These are phyloP conservation scores for Periophthalmodon schlosseri DNA, from an alignment of 2,113 vertebrate species.

Conservation along the genomic window DNA sequence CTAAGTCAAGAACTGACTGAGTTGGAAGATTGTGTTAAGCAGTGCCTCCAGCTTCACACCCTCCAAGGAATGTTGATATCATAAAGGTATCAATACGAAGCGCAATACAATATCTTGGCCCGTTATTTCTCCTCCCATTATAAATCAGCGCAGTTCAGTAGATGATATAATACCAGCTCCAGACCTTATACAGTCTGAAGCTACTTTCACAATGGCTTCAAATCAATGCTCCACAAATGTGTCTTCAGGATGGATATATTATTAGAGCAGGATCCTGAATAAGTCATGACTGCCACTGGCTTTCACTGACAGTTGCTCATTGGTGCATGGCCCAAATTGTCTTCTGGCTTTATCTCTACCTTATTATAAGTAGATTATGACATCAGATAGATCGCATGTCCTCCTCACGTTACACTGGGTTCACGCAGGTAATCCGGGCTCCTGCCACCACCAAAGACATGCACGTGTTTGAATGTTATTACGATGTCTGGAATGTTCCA, in stretches of 20 bases:
- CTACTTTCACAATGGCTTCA: constrained; percentile 26
- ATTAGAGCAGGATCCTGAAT: constrained; percentile 11
- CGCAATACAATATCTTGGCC: constrained; percentile 46
- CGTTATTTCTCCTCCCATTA: constrained; percentile 58
- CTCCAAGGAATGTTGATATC: too few species aligned
- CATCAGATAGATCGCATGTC: neutral
- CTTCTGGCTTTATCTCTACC: constrained; percentile 1
- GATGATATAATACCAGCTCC: constrained; percentile 53
- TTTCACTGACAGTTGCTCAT: neutral
- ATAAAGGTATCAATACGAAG: too few species aligned
- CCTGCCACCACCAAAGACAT: neutral
- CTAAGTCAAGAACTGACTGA: too few species aligned
- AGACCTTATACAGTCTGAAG: constrained; percentile 43
- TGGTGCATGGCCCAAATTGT: neutral
- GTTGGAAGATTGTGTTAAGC: too few species aligned
- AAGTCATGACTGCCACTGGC: constrained; percentile 10
- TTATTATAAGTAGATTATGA: constrained; percentile 2
- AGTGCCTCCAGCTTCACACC: too few species aligned
- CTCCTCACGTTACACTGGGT: neutral
- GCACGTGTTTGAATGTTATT: neutral
- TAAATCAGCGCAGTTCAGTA: constrained; percentile 56
- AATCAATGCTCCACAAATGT: constrained; percentile 6
- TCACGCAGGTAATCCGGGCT: neutral
- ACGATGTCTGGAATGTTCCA: neutral
- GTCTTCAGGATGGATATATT: constrained; percentile 9